These are phyloP conservation scores for Conistra vaccinii DNA, from an alignment of 2,888 invertebrate genomes.

Conservation along the genomic window DNA sequence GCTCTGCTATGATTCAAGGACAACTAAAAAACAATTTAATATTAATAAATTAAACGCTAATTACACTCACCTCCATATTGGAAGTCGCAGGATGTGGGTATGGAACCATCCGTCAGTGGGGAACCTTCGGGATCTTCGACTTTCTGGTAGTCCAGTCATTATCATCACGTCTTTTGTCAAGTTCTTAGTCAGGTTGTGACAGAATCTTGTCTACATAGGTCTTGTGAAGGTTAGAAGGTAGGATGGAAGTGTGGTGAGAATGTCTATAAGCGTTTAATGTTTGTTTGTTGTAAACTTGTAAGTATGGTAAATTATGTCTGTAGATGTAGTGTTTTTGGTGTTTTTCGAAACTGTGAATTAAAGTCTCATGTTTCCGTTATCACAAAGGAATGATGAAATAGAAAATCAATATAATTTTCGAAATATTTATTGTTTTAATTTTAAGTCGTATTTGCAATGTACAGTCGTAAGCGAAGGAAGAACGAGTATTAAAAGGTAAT, in stretches of 20 bases:
- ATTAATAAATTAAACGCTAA: slow-evolving; percentile 68
- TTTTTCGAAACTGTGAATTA: neutral
- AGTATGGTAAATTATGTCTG: neutral
- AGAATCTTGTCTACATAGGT: slow-evolving; percentile 22
- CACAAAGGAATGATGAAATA: slow-evolving; percentile 4
- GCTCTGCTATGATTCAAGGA: slow-evolving; percentile 51
- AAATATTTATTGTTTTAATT: slow-evolving; percentile 84
- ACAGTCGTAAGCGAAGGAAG: slow-evolving; percentile 85
- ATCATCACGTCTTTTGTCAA: slow-evolving; percentile 67
- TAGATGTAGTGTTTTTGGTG: neutral
- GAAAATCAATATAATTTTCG: slow-evolving; percentile 55
- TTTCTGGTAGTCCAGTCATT: slow-evolving; percentile 67
- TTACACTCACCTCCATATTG: slow-evolving; percentile 84
- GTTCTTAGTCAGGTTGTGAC: slow-evolving; percentile 57
- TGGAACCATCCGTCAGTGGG: slow-evolving; percentile 78
- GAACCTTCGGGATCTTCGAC: slow-evolving; percentile 78
- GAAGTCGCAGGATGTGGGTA: slow-evolving; percentile 82
- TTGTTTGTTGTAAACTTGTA: neutral
- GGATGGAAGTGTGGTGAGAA: slow-evolving; percentile 18
- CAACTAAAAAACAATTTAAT: slow-evolving; percentile 35
- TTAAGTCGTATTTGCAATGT: slow-evolving; percentile 89
- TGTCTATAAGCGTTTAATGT: neutral
- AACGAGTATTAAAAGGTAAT: slow-evolving; percentile 82
- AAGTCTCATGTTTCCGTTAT: neutral
- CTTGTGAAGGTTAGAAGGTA: slow-evolving; percentile 23